Base-by-base conservation (phyloP, 2,113 vertebrate genomes). In the Osmerus mordax region DNA sequence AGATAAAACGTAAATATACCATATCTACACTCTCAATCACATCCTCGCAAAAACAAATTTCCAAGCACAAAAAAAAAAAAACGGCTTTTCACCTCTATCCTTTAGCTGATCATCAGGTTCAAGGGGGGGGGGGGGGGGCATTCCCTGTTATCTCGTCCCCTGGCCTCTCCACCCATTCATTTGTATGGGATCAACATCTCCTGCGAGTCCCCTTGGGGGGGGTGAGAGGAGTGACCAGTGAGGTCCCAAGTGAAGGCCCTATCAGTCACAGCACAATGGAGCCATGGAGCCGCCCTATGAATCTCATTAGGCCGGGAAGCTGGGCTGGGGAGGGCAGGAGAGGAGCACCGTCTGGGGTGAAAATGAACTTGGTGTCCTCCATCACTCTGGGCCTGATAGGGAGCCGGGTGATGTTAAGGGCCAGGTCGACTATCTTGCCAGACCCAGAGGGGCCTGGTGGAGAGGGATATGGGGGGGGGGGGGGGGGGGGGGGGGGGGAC, bases 301-400 rank as follows among this genome's bases (percentile, higher is more conserved):
- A 91, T 92, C 90, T 91, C 83, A 80, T 77, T 74, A 86, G 88
- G 91, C 82, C 72, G 72, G 81, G 60, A 83, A 84, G 65, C 73
- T 76, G 29, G 19, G 28, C 84, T 4, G 0, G 71, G 23, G 52
- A 70, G 78, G 6, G 71, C 0, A 54, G 79, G 81, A 84, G 14
- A 28, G 69, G 47, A 62, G 81, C 87, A 89, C 87, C 75, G 65
- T 67, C 82, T 3, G 82, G 90, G 89, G 41, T 90, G 91, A 91
- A 92, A 89, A 92, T 93, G 91, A 92, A 93, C 90, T 86, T 87
- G 61, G 87, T 88, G 88, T 91, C 87, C 88, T 87, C 88, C 91
- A 92, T 94, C 91, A 90, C 76, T 94, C 92, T 92, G 32, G 74
- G 78, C 81, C 87, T 84, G 91, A 90, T 82, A 91, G 90, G 60